Percentiles rank a stretch among this genome's conserved stretches.
These are phyloP conservation scores for Macrobrachium nipponense DNA, from an alignment of 1,140 invertebrate species.

Conservation along the genomic window DNA sequence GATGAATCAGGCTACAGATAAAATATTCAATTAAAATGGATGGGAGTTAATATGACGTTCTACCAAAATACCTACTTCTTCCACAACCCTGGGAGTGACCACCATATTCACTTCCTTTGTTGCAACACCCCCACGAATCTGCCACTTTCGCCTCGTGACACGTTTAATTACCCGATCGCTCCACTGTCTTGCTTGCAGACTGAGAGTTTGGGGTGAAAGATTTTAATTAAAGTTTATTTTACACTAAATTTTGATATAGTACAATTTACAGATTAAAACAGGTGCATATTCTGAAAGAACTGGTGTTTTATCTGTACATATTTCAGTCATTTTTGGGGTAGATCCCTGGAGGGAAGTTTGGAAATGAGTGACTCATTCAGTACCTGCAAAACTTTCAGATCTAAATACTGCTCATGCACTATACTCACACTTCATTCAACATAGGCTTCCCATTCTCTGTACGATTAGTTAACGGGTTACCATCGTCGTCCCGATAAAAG, in stretches of 20 bases:
- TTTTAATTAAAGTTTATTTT: background rate
- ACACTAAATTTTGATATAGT: background rate
- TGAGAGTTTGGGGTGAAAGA: conserved; percentile 66
- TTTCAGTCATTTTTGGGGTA: too few species aligned
- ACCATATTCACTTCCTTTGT: conserved; percentile 86
- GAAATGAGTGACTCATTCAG: too few species aligned
- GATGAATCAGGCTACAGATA: too few species aligned
- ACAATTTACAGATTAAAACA: background rate
- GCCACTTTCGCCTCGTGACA: conserved; percentile 84
- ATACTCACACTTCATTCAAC: conserved; percentile 85
- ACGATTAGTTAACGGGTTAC: conserved; percentile 85
- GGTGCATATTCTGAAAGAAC: too few species aligned
- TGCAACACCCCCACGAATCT: conserved; percentile 82
- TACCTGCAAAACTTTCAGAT: too few species aligned
- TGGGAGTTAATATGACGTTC: too few species aligned
- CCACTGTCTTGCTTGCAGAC: conserved; percentile 92
- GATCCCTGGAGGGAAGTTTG: too few species aligned
- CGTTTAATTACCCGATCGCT: conserved; percentile 89
- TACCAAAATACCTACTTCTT: conserved; percentile 71
- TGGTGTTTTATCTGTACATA: too few species aligned
- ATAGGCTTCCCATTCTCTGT: conserved; percentile 88
- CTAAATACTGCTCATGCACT: background rate
- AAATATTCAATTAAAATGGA: too few species aligned
- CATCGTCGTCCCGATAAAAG: conserved; percentile 89
- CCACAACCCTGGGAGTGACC: conserved; percentile 89